Base-by-base conservation (phyloP, 2,113 vertebrate genomes). In the Collichthys lucidus region DNA sequence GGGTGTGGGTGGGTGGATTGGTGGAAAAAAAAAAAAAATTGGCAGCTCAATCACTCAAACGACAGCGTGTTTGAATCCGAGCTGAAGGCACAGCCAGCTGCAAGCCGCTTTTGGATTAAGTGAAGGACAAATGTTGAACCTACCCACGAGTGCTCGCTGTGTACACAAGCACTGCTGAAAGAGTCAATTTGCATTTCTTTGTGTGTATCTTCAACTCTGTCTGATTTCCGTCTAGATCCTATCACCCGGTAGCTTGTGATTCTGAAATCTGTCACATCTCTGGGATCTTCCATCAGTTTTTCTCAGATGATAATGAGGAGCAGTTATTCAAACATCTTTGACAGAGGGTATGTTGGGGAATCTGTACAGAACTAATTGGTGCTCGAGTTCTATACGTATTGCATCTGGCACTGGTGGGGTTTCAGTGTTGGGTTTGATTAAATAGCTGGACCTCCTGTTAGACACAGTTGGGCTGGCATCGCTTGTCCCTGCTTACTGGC, bases 401-500 rank as follows among this genome's bases (percentile, higher is more conserved):
- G 93, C 94, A 94, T 94, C 93, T 95, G 95, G 94, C 94, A 89
- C 84, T 81, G 42, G 86, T 86, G 89, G 35, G 88, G 91, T 92
- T 93, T 95, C 87, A 88, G 84, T 89, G 93, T 89, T 93, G 92
- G 88, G 87, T 94, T 94, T 95, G 93, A 94, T 95, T 94, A 95
- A 94, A 94, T 92, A 91, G 92, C 90, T 78, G 90, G 89, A 93
- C 94, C 93, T 91, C 93, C 94, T 95, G 94, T 94, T 93, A 89
- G 92, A 92, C 91, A 94, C 93, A 95, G 92, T 95, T 93, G 93
- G 92, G 89, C 84, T 95, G 93, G 93, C 95, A 95, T 77, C 72
- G 79, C 91, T 91, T 71, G 83, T 92, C 92, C 92, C 87, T 88
- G 91, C 91, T 92, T 91, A 87, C 87, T 90, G 92, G 90, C 92